Base-by-base conservation (phyloP, 2,888 invertebrate genomes). In the Lathronympha strigana region DNA sequence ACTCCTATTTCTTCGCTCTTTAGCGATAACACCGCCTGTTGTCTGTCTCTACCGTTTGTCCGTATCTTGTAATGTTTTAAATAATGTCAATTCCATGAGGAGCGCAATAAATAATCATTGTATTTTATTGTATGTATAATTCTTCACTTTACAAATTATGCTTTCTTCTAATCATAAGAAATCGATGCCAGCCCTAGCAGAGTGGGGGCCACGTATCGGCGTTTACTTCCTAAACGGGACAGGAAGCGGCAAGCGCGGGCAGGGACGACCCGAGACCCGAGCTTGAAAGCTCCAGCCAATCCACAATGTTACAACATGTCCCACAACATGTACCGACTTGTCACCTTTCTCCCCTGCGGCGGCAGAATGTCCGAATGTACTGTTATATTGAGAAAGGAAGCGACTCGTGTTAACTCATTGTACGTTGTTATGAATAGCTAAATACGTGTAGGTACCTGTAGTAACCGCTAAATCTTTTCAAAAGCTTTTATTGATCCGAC, bases 191-290 rank as follows among this genome's bases (percentile, higher is more conserved):
- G 25, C 63, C 63, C 63, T 64, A 57, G 5, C n/a, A 13, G 11
- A 25, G 13, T 3, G 21, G 36, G 9, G 11, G 21, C 11, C 68
- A 68, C 63, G 68, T 67, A 60, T 63, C 38, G 62, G 68, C 58
- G 54, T 63, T 62, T 63, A 68, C 68, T 68, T 68, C 68, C 68
- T 66, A 68, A 68, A 45, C 51, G 60, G 60, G 66, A 57, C 62
- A 66, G 55, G 66, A 64, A 64, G 64, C 45, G n/a, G n/a, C 49
- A 15, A 17, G 5, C 17, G 8, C 6, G 17, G 4, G 33, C 11
- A 21, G 19, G 43, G 19, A 43, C 43, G 19, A 13, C 19, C 19
- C 17, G 55, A 53, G 49, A 15, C 8, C 9, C 47, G 17, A 55
- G 58, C 51, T 64, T 28, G 40, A 51, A 63, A 63, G 63, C 64